Conservation (phyloP, 2,888 invertebrate species). For the Cataglyphis cursor region DNA sequence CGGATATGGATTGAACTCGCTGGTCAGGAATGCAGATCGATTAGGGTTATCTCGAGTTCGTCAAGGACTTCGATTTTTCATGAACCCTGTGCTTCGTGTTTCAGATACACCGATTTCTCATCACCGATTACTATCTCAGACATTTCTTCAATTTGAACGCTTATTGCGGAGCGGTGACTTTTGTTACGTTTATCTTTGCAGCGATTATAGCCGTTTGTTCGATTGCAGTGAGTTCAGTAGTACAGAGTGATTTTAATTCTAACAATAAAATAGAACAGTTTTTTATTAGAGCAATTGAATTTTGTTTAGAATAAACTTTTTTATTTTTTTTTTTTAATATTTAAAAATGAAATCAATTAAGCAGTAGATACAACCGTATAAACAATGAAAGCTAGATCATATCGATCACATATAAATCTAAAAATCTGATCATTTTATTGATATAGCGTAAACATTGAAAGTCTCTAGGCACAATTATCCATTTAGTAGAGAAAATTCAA, state of each 20-base stretch:
- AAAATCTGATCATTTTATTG: constrained; percentile 22
- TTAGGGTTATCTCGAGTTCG: constrained; percentile 30
- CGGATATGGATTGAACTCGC: constrained; percentile 68
- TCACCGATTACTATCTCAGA: constrained; percentile 79
- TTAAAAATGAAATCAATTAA: not conserved
- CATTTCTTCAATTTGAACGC: constrained; percentile 76
- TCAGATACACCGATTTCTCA: constrained; percentile 80
- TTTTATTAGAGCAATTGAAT: not conserved
- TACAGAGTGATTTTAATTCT: not conserved
- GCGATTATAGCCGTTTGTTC: constrained; percentile 73
- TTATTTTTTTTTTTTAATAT: not conserved
- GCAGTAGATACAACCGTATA: not conserved
- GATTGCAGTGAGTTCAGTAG: constrained; percentile 73
- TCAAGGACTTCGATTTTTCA: constrained; percentile 21
- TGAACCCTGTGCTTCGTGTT: constrained; percentile 38
- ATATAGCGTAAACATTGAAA: not conserved
- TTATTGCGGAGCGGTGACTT: constrained; percentile 76
- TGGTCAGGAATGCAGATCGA: constrained; percentile 71
- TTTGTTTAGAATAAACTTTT: not conserved
- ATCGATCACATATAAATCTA: not conserved
- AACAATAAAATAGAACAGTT: not conserved
- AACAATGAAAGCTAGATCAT: not conserved
- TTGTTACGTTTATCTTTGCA: constrained; percentile 73
- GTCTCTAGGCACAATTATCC: constrained; percentile 6
- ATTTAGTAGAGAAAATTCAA: constrained; percentile 40